These are phyloP conservation scores for Oreotrochilus melanogaster DNA, from an alignment of 2,113 vertebrate species.

Conservation along the genomic window DNA sequence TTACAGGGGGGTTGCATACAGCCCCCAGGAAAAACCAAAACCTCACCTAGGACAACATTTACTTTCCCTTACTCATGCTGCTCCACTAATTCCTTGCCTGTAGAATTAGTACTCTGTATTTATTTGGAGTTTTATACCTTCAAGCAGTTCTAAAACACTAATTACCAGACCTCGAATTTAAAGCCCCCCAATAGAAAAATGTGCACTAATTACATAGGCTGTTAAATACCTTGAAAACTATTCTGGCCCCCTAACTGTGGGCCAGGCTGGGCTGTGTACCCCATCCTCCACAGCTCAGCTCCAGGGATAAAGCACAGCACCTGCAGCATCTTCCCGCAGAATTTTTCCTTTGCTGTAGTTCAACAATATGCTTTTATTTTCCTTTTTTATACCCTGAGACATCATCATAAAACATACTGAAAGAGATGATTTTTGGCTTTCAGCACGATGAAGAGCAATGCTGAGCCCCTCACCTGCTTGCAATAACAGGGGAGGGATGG, in stretches of 20 bases:
- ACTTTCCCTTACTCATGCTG: neutral
- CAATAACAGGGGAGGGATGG: neutral
- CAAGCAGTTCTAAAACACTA: neutral
- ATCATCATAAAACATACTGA: accelerated
- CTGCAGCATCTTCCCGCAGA: neutral
- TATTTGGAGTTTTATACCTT: neutral
- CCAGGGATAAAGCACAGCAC: neutral
- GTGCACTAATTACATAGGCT: neutral
- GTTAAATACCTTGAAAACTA: accelerated
- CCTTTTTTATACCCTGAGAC: neutral
- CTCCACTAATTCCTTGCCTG: neutral
- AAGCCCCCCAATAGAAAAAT: neutral
- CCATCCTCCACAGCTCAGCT: neutral
- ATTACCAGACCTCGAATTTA: neutral
- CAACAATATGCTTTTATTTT: neutral
- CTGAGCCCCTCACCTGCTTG: neutral
- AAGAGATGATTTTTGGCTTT: neutral
- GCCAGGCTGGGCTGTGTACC: neutral
- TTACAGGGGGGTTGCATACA: neutral
- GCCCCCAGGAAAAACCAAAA: neutral
- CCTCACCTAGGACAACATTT: neutral
- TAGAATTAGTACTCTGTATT: neutral
- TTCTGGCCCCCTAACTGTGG: neutral
- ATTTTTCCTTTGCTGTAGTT: neutral
- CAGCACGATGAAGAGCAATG: neutral